A percentile compares a stretch with the other conserved stretches of the same genome.
These are phyloP conservation scores for Drosophila histrio DNA, from an alignment of 2,888 invertebrate genomes.

Conservation along the genomic window DNA sequence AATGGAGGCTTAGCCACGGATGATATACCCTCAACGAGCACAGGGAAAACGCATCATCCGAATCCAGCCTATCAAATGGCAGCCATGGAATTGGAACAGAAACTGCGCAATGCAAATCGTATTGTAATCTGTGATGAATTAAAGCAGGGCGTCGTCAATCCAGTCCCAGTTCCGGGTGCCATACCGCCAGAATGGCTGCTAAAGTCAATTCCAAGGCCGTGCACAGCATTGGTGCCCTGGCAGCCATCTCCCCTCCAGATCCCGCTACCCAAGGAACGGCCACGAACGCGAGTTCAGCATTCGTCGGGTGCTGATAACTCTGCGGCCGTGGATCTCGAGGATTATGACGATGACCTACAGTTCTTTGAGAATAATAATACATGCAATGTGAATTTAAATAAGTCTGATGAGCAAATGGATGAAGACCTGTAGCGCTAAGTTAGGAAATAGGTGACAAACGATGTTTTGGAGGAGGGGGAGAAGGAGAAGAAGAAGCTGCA, in stretches of 20 bases:
- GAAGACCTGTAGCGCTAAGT: conserved; percentile 73
- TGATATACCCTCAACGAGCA: conserved; percentile 76
- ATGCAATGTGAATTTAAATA: conserved; percentile 84
- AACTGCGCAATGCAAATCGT: conserved; percentile 85
- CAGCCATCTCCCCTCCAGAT: conserved; percentile 87
- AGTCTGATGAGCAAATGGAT: conserved; percentile 82
- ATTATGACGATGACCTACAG: conserved; percentile 77
- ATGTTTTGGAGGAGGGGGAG: conserved; percentile 10
- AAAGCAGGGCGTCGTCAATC: conserved; percentile 86
- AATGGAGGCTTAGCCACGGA: conserved; percentile 67
- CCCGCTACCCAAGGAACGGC: conserved; percentile 30
- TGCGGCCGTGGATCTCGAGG: conserved; percentile 51
- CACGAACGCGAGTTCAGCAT: not conserved
- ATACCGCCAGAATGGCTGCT: conserved; percentile 89
- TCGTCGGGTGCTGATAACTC: not conserved
- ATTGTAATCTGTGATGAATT: conserved; percentile 90
- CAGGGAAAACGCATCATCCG: conserved; percentile 70
- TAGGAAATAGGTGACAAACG: conserved; percentile 4
- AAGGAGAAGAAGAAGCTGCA: not conserved
- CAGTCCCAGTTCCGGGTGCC: conserved; percentile 84
- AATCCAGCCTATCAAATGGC: conserved; percentile 81
- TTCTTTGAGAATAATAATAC: conserved; percentile 82
- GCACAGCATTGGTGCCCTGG: conserved; percentile 93
- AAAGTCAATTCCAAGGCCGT: conserved; percentile 86
- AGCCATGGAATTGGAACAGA: conserved; percentile 82